These are phyloP conservation scores for Phthorimaea operculella DNA, from an alignment of 1,140 invertebrate genomes.

Conservation along the genomic window DNA sequence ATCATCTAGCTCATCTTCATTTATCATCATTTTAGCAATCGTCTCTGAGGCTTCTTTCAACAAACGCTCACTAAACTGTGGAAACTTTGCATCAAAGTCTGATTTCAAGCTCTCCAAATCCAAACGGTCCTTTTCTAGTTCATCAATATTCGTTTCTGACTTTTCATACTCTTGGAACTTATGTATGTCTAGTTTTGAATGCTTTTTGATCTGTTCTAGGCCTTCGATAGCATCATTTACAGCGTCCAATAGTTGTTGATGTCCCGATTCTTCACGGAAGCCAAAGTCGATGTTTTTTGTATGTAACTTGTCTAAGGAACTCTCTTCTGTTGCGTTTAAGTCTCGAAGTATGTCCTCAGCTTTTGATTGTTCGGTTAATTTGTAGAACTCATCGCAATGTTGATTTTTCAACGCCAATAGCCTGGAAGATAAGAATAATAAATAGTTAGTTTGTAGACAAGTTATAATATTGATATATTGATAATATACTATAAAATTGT, in stretches of 20 bases:
- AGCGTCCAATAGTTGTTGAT: constrained; percentile 44
- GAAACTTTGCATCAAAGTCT: constrained; percentile 45
- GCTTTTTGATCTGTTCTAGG: constrained; percentile 45
- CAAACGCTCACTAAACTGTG: constrained; percentile 44
- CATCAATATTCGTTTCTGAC: constrained; percentile 25
- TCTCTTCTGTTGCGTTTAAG: constrained; percentile 30
- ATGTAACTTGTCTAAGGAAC: constrained; percentile 40
- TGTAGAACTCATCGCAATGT: constrained; percentile 34
- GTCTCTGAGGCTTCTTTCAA: constrained; percentile 46
- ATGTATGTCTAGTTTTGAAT: constrained; percentile 37
- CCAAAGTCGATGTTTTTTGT: constrained; percentile 56
- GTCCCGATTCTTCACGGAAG: constrained; percentile 38
- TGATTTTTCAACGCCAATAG: constrained; percentile 37
- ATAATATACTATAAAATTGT: too few species aligned
- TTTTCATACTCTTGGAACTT: constrained; percentile 46
- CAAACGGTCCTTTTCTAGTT: constrained; percentile 38
- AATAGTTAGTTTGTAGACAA: too few species aligned
- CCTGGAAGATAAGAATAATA: constrained; percentile 31
- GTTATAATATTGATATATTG: not conserved
- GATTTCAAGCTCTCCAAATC: constrained; percentile 39
- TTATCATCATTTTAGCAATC: constrained; percentile 30
- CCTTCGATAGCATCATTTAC: constrained; percentile 51
- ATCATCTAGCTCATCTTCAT: constrained; percentile 26
- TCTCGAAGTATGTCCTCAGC: constrained; percentile 24
- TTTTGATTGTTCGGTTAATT: constrained; percentile 35